Conservation (phyloP, 2,888 invertebrate genomes). For the Exocentrus adspersus region DNA sequence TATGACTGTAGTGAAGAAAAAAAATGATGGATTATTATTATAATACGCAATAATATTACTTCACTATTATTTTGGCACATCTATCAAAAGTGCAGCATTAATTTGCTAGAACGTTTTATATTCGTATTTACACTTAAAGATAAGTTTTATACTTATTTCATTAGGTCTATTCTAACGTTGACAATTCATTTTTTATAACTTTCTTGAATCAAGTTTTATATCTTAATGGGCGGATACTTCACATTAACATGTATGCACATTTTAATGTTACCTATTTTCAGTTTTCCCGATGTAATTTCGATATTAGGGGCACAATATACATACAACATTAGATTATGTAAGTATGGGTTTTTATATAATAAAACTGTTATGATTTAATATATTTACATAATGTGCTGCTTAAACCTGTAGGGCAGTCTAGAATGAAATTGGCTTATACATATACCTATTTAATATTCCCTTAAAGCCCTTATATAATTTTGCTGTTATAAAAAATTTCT, state of each 20-base stretch:
- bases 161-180: constrained; percentile 5
- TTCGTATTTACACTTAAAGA: constrained; percentile 11
- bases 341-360: no score
- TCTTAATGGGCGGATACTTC: constrained; percentile 52
- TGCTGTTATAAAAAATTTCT: no score
- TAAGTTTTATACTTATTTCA: neutral
- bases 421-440: neutral
- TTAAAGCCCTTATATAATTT: neutral
- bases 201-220: constrained; percentile 26
- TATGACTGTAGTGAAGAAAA: no score
- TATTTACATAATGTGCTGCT: neutral
- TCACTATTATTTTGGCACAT: constrained; percentile 35
- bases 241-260: constrained; percentile 42
- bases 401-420: neutral
- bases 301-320: no score
- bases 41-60: neutral
- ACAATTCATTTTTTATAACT: constrained; percentile 14
- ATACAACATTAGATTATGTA: no score
- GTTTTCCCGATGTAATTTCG: constrained; percentile 14
- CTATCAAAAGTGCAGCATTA: constrained; percentile 33
- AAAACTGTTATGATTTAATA: neutral
- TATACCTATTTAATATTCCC: neutral
- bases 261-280: constrained; percentile 10
- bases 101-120: constrained; percentile 26
- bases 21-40: neutral